A percentile compares a stretch with the other conserved stretches of the same genome.
These are phyloP conservation scores for Tetramorium alpestre DNA, from an alignment of 1,140 invertebrate species.

Conservation along the genomic window DNA sequence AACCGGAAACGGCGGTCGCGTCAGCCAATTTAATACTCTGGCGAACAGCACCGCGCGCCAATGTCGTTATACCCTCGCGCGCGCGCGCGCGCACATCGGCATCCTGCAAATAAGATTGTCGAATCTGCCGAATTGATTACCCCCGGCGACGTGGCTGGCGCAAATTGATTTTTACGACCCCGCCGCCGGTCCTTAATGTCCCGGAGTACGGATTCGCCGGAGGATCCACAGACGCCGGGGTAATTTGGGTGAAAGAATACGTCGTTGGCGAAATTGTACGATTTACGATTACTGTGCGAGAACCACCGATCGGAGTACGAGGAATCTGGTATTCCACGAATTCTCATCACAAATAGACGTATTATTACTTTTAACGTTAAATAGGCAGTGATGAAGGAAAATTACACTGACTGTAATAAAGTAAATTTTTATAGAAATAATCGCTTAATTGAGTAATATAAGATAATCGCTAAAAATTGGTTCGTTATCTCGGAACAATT, in stretches of 20 bases:
- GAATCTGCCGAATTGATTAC: conserved; percentile 59
- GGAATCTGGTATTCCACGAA: background rate
- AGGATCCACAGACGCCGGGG: conserved; percentile 41
- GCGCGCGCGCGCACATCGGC: conserved; percentile 2
- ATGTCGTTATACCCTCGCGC: conserved; percentile 41
- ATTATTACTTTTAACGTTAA: background rate
- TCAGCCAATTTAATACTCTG: conserved; percentile 52
- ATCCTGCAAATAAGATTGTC: conserved; percentile 59
- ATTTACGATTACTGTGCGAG: conserved; percentile 58
- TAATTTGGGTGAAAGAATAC: conserved; percentile 69
- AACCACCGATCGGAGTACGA: background rate
- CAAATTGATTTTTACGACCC: conserved; percentile 59
- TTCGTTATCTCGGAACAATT: background rate
- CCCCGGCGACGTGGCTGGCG: conserved; percentile 17
- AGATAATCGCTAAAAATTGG: conserved; percentile 12
- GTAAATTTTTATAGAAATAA: background rate
- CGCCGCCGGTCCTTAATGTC: conserved; percentile 40
- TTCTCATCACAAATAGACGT: background rate
- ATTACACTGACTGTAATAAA: background rate
- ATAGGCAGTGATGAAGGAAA: background rate
- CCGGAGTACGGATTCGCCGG: conserved; percentile 34
- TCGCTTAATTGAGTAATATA: conserved; percentile 1
- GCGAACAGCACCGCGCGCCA: conserved; percentile 26
- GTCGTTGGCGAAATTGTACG: conserved; percentile 72
- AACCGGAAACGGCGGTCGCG: conserved; percentile 18